A percentile compares a stretch with the other conserved stretches of the same genome.
Conservation (phyloP, 2,797 vertebrate genomes). For the Molossus alvarezi region DNA sequence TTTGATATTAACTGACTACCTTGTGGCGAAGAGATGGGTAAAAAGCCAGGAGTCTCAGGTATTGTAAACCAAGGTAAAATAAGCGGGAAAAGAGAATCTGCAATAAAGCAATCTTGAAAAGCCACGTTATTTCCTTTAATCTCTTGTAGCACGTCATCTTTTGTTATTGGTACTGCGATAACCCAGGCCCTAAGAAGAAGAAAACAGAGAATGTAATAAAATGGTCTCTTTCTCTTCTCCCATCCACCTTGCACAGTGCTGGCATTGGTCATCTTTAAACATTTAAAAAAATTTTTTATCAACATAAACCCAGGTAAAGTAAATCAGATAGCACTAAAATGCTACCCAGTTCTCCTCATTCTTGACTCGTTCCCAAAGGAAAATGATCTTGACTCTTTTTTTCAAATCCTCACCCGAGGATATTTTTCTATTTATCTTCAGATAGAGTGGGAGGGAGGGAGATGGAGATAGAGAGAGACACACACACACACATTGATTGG, state of each 20-base stretch:
- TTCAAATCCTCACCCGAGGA: too few species aligned
- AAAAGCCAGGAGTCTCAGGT: background rate
- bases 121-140: constrained; percentile 70
- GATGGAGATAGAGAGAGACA: too few species aligned
- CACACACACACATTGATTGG: too few species aligned
- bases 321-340: constrained; percentile 54
- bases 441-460: background rate
- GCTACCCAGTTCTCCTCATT: constrained; percentile 30
- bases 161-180: background rate
- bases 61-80: background rate
- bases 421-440: too few species aligned
- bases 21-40: background rate
- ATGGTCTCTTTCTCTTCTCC: background rate
- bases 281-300: background rate
- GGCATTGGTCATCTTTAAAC: background rate
- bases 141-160: constrained; percentile 11
- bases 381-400: too few species aligned
- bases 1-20: constrained; percentile 3
- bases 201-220: constrained; percentile 47
- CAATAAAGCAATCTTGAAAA: constrained; percentile 84
- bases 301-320: constrained; percentile 27
- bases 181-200: constrained; percentile 77
- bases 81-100: constrained; percentile 28
- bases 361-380: background rate
- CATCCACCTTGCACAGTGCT: background rate